Percentiles rank a stretch among this genome's conserved stretches.
Conservation (phyloP, 1,140 invertebrate species). For the Camponotus pennsylvanicus region DNA sequence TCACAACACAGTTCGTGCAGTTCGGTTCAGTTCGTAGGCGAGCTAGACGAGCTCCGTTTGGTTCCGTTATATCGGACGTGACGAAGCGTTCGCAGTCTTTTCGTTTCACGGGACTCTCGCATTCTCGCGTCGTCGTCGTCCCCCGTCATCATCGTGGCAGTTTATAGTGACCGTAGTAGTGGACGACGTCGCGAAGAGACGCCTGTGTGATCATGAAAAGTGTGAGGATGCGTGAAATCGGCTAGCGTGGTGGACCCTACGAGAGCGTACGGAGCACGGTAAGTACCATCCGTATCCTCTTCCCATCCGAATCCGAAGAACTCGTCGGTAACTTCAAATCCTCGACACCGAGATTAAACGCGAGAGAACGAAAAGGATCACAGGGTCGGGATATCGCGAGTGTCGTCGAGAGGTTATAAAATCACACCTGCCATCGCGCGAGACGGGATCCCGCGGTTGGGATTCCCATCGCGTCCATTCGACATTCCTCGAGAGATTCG, state of each 20-base stretch:
- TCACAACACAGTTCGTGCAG: slow-evolving; percentile 58
- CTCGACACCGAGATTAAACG: too few species aligned
- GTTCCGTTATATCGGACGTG: slow-evolving; percentile 66
- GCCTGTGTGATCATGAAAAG: slow-evolving; percentile 68
- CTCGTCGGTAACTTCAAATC: slow-evolving; percentile 20
- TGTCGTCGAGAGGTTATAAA: slow-evolving; percentile 67
- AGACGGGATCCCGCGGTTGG: not conserved
- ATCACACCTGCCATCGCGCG: slow-evolving; percentile 64
- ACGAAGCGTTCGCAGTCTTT: slow-evolving; percentile 47
- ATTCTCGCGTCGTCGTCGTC: slow-evolving; percentile 8
- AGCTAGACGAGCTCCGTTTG: slow-evolving; percentile 68
- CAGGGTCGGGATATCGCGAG: not conserved
- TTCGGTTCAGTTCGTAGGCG: slow-evolving; percentile 41
- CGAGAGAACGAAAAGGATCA: not conserved
- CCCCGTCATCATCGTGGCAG: not conserved
- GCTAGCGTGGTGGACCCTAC: slow-evolving; percentile 50
- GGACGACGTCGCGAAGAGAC: slow-evolving; percentile 14
- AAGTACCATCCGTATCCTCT: slow-evolving; percentile 50
- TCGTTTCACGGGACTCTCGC: slow-evolving; percentile 46
- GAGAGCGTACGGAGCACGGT: slow-evolving; percentile 45
- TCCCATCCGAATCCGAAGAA: slow-evolving; percentile 8
- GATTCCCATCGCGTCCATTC: not conserved
- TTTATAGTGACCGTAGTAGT: slow-evolving; percentile 9
- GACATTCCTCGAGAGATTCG: not conserved
- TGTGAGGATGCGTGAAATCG: slow-evolving; percentile 73